Base-by-base conservation (phyloP, 2,113 vertebrate species). In the Gambusia affinis region DNA sequence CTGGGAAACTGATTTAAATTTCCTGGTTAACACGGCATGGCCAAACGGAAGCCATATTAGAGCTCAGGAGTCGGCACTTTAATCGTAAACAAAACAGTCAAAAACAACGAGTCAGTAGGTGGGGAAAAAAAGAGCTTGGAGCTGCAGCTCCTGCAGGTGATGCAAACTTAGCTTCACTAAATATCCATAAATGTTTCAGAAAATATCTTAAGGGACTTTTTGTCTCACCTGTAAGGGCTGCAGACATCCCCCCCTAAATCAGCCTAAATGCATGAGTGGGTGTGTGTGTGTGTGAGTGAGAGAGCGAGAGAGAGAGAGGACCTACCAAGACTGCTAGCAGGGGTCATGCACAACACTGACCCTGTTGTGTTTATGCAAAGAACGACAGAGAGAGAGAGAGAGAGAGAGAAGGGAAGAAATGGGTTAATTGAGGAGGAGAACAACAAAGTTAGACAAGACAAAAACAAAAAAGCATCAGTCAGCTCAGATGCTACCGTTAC, bases 341-440 rank as follows among this genome's bases (percentile, higher is more conserved):
- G 97, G 95, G 97, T 97, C 97, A 99, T 99, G 97, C 98, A 99
- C 95, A 99, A 98, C 95, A 99, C 97, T 96, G 98, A 99, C 95
- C 98, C 98, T 99, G 96, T 89, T 73, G 70, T 94, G 89, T 95
- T 92, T 97, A 98, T 93, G 92, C 93, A 92, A 87, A 92, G 79
- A 91, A 65, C 91, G 88, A 91, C 54, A 82, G 47, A 80, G 65
- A 67, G 73, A 69, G 28, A 82, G 70, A 80, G 70, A 80, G 73
- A 75, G 80, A 28, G 33, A 60, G 60, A 78, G 74, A 31, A 65
- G 75, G 57, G 84, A 82, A 88, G 72, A 76, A 82, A 86, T 42
- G 78, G 79, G 91, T 94, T 94, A 94, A 93, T 92, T 28, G 31
- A 89, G 78, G 72, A 85, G 90, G 78, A 91, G 85, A 90, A 89